Base-by-base conservation (phyloP, 2,797 vertebrate species). In the Salmo trutta region DNA sequence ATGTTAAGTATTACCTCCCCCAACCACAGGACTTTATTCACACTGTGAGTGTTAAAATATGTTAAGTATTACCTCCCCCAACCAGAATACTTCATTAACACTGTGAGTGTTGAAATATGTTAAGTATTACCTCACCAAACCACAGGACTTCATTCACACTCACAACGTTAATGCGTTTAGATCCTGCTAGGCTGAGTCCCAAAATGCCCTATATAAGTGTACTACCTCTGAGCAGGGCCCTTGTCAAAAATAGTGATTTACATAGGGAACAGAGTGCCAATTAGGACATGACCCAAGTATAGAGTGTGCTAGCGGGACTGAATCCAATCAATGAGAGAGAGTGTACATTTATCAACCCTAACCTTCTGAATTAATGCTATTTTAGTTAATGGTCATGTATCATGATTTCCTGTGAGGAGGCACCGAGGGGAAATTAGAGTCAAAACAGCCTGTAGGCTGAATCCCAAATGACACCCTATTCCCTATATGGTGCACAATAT, bases 331-430 rank as follows among this genome's bases (percentile, higher is more conserved):
- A 31, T 27, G 71, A 54, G 24, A 54, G 47, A 59, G 21, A 31
- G 29, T 51, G 29, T 79, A 21, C n/a, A 75, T 72, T 51, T 27
- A 79, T 79, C 78, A 71, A 51, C 36, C 62, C 36, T 29, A 21
- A 41, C 21, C 54, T 21, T 15, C 33, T 51, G 67, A 27, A 71
- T 71, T 71, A 53, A 66, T 65, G 68, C 27, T 16, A 65, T 75
- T 52, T 68, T 56, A 62, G 29, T 62, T 80, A 67, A 73, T 59
- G 62, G 62, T 70, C n/a, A 68, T 68, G 73, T 66, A 53, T 41
- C 59, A 68, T 24, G 14, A 31, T 67, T 53, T 70, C 62, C 29
- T 71, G 33, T 71, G 53, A 16, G 41, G 47, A 33, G 73, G 52
- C 52, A 54, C 66, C 4, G 16, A 14, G 36, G 24, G 10, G 29